Base-by-base conservation (phyloP, 2,113 vertebrate species). In the Protobothrops mucrosquamatus region DNA sequence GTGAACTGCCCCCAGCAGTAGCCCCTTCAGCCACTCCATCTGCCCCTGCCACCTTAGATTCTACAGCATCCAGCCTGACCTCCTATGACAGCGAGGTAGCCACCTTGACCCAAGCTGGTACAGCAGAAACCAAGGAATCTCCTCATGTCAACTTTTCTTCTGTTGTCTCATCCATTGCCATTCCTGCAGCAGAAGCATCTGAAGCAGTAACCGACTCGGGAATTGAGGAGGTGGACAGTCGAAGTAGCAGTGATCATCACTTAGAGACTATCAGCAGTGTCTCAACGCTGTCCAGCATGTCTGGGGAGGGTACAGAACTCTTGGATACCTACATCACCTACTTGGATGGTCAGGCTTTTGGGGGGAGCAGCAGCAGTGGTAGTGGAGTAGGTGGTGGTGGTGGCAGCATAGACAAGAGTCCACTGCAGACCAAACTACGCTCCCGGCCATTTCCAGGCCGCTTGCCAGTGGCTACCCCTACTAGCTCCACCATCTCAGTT, bases 1-100 rank as follows among this genome's bases (percentile, higher is more conserved):
- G 95, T 0, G 96, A 96, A 23, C 95, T 96, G 0, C 95, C 96
- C 26, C 92, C 95, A 0, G 91, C 96, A 10, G 11, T 15, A 10
- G 46, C 91, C 20, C 39, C 91, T 55, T 29, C 94, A 0, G 93
- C 94, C 0, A 93, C 87, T 69, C 97, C 96, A n/a, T 95, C 97
- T 54, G 97, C 98, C 29, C 98, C 98, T 0, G 97, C 98, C 93
- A 95, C 98, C 6, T 97, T 98, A 51, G 98, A 99, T 96, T 99
- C 98, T 93, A 98, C 98, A 0, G 97, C 98, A 7, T 99, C 98
- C 55, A 99, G 98, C 97, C 97, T 99, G 93, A 99, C 98, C 0
- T 99, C 98, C 23, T 99, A 99, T 3, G 98, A 99, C 96, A 99
- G 98, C 4, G 99, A 99, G 95, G 99, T 99, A 93, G 99, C 99